Evolutionary conservation across 2,797 vertebrate genomes (phyloP), one percentile per base, ranked within the genome.

Genomic region (Brachymystax lenok): DNA sequence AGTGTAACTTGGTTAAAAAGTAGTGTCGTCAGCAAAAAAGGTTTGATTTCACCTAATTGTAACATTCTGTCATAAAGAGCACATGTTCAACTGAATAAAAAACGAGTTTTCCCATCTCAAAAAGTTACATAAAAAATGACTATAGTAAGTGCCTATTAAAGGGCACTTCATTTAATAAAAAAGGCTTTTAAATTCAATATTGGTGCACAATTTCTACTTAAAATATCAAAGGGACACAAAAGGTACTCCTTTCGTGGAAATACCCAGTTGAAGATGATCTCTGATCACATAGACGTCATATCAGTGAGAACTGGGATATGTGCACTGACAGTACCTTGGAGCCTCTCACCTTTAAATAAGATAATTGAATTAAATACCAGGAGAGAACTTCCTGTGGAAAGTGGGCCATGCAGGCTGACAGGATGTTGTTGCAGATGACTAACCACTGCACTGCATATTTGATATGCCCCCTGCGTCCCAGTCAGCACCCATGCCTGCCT

Each of bases 381-480:
- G 56, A 68, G 24, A 30, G 3, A 16, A 24, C n/a, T 35, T 30
- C 51, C 51, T 12, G 51, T 30, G 27, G 46, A 80, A 86, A 88
- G 70, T 83, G 80, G 86, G 86, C 50, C 81, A 86, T 52, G 50
- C 80, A 85, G 56, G 51, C 81, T 64, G 82, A 80, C 66, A 64
- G 17, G 28, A 1, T 33, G 74, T 80, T 81, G 28, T 35, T 83
- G 78, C 76, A 77, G 77, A 78, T 68, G 70, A 80, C 77, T 27
- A 75, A 86, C 76, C 59, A 64, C 69, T 67, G 67, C 64, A 17
- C 56, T 78, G 76, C 75, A 77, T 68, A 87, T 77, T 1, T 16
- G 59, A 73, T 51, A 24, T 3, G 14, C 46, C 51, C 74, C 51
- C 5, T 50, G 28, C 2, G 2, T 69, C 40, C 70, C 51, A 50